A percentile compares a stretch with the other conserved stretches of the same genome.
phyloP scores from a whole-genome alignment of 1,140 invertebrate genomes.

The Sinella curviseta region DNA sequence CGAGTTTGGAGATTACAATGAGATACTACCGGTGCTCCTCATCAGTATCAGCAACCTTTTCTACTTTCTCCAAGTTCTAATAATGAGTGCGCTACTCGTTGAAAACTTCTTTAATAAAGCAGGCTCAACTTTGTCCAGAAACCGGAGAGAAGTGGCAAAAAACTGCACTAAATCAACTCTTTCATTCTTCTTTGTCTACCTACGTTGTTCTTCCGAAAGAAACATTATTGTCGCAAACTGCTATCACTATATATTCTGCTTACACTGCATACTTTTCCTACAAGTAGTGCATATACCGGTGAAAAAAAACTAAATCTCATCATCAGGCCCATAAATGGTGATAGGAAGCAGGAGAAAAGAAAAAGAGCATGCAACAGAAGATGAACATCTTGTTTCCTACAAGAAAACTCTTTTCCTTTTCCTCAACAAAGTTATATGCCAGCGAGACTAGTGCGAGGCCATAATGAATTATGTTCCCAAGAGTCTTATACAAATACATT shows the following conservation, averaged over 20 bases:
- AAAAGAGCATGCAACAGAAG: not conserved
- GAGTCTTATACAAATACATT: not conserved
- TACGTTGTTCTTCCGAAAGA: not conserved
- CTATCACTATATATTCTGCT: no score
- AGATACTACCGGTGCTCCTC: not conserved
- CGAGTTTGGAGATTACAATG: not conserved
- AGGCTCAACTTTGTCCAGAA: not conserved
- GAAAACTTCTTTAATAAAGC: conserved; percentile 19
- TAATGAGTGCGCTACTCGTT: not conserved
- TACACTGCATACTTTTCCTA: no score
- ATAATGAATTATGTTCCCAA: not conserved
- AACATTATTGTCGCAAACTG: not conserved
- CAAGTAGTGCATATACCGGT: no score
- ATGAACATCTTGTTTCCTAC: not conserved
- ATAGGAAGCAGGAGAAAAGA: not conserved
- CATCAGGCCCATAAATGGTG: not conserved
- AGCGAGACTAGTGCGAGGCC: not conserved
- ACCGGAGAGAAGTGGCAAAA: not conserved
- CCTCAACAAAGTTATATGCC: not conserved
- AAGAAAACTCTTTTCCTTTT: not conserved
- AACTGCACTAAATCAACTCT: conserved; percentile 11
- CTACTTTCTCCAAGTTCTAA: not conserved
- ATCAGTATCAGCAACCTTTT: not conserved
- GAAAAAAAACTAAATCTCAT: no score
- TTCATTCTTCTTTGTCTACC: not conserved